Percentiles rank a stretch among this genome's conserved stretches.
Evolutionary conservation across 2,113 vertebrate genomes (phyloP).

Genomic region (Delphinus delphis): DNA sequence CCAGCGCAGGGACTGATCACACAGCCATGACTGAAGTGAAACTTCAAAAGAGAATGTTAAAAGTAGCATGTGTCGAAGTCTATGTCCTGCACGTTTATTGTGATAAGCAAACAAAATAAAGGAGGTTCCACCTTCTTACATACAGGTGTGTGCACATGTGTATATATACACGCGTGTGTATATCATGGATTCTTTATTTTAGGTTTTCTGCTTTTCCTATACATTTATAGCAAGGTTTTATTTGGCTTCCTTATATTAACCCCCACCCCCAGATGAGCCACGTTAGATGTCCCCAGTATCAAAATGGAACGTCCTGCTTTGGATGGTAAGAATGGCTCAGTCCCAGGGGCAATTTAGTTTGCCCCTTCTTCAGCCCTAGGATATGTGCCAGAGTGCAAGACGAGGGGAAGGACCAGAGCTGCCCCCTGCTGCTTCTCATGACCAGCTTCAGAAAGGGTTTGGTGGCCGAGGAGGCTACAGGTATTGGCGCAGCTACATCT

Average conservation of each 20-base stretch:
- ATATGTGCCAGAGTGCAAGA: not conserved
- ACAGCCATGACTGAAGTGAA: not conserved
- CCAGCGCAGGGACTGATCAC: not conserved
- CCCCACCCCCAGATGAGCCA: not conserved
- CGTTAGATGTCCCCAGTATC: not conserved
- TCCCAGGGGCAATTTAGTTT: not conserved
- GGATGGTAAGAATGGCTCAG: not conserved
- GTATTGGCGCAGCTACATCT: not conserved
- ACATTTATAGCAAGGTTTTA: not conserved
- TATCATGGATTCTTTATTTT: not conserved
- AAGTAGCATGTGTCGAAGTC: not conserved
- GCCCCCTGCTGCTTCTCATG: not conserved
- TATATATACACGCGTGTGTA: not conserved
- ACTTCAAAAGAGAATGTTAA: not conserved
- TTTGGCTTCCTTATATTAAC: not conserved
- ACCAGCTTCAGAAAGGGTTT: not conserved
- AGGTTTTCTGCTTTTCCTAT: not conserved
- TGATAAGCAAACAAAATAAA: not conserved
- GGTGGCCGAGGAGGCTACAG: not conserved
- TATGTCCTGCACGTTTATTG: not conserved
- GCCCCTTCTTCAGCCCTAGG: not conserved
- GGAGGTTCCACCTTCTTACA: not conserved
- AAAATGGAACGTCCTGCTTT: not conserved
- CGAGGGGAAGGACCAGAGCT: not conserved
- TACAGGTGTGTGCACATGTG: not conserved